A percentile compares a stretch with the other conserved stretches of the same genome.
phyloP scores from a whole-genome alignment of 2,113 vertebrate species.

The Dicerorhinus sumatrensis region DNA sequence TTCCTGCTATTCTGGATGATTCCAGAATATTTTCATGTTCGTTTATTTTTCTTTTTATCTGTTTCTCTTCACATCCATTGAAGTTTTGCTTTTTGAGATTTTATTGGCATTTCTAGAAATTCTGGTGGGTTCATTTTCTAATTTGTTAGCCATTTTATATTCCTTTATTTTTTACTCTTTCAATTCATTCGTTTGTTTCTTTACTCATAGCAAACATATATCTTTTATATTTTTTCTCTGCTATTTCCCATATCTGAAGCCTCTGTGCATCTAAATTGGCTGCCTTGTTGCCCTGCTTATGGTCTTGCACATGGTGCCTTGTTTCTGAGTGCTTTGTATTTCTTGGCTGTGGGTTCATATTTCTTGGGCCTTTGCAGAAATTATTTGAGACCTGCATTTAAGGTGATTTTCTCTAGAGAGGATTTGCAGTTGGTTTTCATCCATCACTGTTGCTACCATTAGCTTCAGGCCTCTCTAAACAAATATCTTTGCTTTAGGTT shows the following conservation, averaged over 20 bases:
- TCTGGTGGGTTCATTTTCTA: neutral
- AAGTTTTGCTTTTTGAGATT: neutral
- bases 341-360: neutral
- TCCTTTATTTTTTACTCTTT: neutral
- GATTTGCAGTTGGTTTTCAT: neutral
- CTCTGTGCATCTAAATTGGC: neutral
- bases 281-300: neutral
- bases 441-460: neutral
- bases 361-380: neutral
- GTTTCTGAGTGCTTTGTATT: neutral
- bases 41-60: neutral
- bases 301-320: neutral
- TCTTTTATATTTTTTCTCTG: neutral
- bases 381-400: neutral
- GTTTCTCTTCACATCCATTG: neutral
- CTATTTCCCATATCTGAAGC: neutral
- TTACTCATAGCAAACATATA: neutral
- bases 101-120: conserved; percentile 17
- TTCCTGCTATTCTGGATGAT: neutral
- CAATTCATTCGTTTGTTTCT: neutral
- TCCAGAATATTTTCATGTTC: neutral
- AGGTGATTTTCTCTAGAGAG: neutral
- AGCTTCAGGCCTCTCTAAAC: neutral
- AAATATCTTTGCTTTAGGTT: neutral
- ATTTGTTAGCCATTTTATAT: neutral